phyloP scores from a whole-genome alignment of 2,888 invertebrate genomes.

The Drosophila vallismaia region DNA sequence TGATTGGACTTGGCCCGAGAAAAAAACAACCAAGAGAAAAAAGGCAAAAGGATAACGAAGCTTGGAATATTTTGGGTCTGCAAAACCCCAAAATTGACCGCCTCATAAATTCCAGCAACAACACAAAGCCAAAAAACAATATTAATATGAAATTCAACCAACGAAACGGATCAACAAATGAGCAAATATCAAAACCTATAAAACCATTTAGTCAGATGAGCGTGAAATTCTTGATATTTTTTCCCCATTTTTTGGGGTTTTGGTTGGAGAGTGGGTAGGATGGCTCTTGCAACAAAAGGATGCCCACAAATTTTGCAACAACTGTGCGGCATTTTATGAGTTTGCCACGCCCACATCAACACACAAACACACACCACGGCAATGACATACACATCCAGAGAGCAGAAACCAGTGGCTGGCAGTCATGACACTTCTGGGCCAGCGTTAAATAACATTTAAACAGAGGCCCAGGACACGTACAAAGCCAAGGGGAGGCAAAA shows the following conservation, averaged over 20 bases:
- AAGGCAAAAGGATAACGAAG: constrained; percentile 67
- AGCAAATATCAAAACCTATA: constrained; percentile 75
- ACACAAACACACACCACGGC: constrained; percentile 8
- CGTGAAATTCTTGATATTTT: constrained; percentile 63
- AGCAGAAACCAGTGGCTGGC: constrained; percentile 29
- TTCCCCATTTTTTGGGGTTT: constrained; percentile 9
- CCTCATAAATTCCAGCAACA: constrained; percentile 72
- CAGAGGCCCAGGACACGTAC: constrained; percentile 65
- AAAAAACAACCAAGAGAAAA: constrained; percentile 29
- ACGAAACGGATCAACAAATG: constrained; percentile 60
- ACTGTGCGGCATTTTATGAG: constrained; percentile 69
- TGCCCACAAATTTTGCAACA: constrained; percentile 68
- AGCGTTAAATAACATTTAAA: constrained; percentile 76
- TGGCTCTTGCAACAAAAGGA: constrained; percentile 37
- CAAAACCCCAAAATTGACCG: constrained; percentile 62
- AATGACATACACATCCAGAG: constrained; percentile 3
- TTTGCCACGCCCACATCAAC: constrained; percentile 44
- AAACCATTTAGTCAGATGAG: constrained; percentile 78
- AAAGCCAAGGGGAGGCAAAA: constrained; percentile 18
- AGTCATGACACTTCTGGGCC: constrained; percentile 54
- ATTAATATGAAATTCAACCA: constrained; percentile 59
- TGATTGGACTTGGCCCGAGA: constrained; percentile 65
- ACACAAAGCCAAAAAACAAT: constrained; percentile 22
- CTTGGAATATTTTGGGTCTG: constrained; percentile 45
- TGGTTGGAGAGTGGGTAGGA: constrained; percentile 19